Evolutionary conservation across 2,888 invertebrate species (phyloP), one percentile per base, ranked within the genome.

Genomic region (Abrostola triplasia): DNA sequence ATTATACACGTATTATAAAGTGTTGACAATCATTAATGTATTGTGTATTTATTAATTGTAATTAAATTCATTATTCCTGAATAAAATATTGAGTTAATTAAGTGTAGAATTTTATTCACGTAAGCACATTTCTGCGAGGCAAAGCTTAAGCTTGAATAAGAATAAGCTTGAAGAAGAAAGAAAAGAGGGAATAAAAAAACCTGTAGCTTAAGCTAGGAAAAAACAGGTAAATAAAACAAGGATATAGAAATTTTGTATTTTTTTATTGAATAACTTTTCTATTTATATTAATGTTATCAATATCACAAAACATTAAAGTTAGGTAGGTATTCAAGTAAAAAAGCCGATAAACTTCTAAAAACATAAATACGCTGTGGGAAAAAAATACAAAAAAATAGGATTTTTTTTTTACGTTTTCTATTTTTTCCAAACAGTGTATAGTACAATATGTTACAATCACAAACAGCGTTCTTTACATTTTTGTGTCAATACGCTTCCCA

Each of bases 1-100:
- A 87, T 84, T 84, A 83, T 85, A 88, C 85, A 86, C 87, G 81
- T 88, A 90, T 85, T 89, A 79, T 88, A 88, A 91, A 90, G 86
- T 91, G 92, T 92, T 93, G 91, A 90, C 82, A 85, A 88, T 89
- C 87, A 88, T 85, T 74, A 85, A 80, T 88, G 88, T 91, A 92
- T 87, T 89, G 90, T 91, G 90, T 92, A 91, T 90, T 91, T 89
- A 91, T 90, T 90, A 87, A 87, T 81, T 77, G 72, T 79, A 79
- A 82, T 87, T 87, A 90, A 83, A 90, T 90, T 92, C 81, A 92
- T 92, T 92, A 93, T 90, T 93, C 94, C 90, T 85, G 83, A 92
- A 92, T 94, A 93, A 92, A 92, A 88, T 89, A 93, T 91, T 93
- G 92, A 93, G 92, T 94, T 94, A 88, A 87, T 73, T 71, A 64